A percentile compares a stretch with the other conserved stretches of the same genome.
phyloP scores from a whole-genome alignment of 1,140 invertebrate genomes.

The Drosophila erecta region DNA sequence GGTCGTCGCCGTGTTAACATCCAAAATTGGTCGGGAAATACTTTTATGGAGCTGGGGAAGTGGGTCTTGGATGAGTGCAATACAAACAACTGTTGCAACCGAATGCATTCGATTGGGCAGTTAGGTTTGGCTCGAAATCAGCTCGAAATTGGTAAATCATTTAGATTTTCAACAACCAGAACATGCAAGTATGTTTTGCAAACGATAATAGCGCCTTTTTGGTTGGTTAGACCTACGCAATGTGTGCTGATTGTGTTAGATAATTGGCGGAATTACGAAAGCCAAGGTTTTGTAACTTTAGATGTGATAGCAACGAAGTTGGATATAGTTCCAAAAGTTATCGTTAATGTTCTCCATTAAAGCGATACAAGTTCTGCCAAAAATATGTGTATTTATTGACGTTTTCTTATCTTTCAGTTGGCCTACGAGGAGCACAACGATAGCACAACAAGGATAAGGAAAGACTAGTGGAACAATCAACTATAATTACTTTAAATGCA shows the following conservation, averaged over 20 bases:
- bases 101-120: neutral
- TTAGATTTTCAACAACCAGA: neutral
- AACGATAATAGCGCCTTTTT: neutral
- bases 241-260: too few relatives aligned
- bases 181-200: slow-evolving; percentile 3
- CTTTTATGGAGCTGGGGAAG: neutral
- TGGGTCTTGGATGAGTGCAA: slow-evolving; percentile 2
- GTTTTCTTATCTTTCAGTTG: slow-evolving; percentile 26
- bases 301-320: too few relatives aligned
- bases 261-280: neutral
- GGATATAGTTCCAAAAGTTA: too few relatives aligned
- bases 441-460: slow-evolving; percentile 10
- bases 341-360: too few relatives aligned
- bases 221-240: neutral
- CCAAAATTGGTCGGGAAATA: slow-evolving; percentile 9
- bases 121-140: slow-evolving; percentile 32
- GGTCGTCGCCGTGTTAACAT: slow-evolving; percentile 41
- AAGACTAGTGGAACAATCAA: neutral
- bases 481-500: neutral
- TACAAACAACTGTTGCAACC: slow-evolving; percentile 10
- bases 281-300: too few relatives aligned
- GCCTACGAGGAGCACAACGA: slow-evolving; percentile 36
- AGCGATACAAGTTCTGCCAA: too few relatives aligned
- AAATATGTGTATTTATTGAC: neutral
- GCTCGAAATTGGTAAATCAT: neutral